Conservation (phyloP, 2,888 invertebrate genomes). For the Acanthacorydalis orientalis region DNA sequence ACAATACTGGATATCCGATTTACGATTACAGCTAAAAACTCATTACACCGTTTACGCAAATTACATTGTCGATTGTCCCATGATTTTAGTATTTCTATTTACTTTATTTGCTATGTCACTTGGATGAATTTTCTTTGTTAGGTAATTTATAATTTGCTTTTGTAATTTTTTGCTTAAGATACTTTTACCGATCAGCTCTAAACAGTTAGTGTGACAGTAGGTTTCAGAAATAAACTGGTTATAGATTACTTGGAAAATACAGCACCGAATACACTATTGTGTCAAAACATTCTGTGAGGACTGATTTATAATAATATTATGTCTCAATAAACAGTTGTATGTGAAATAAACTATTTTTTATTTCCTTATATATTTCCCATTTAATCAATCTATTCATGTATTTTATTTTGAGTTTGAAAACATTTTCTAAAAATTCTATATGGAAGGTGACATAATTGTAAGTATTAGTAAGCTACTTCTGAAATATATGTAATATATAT, state of each 20-base stretch:
- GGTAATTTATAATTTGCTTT: slow-evolving; percentile 2
- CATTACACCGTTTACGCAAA: slow-evolving; percentile 13
- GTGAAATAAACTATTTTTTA: slow-evolving; percentile 23
- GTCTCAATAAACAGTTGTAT: slow-evolving; percentile 50
- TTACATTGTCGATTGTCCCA: not conserved
- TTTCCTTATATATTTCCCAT: no score
- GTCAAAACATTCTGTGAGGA: slow-evolving; percentile 16
- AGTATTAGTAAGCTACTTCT: no score
- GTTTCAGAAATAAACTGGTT: not conserved
- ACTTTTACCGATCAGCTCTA: slow-evolving; percentile 4
- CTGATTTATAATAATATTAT: slow-evolving; percentile 27
- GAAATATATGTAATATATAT: no score
- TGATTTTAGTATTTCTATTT: no score
- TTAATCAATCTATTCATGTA: no score
- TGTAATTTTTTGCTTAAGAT: not conserved
- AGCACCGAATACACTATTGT: not conserved
- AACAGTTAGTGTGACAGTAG: slow-evolving; percentile 6
- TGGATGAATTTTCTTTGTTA: slow-evolving; percentile 1
- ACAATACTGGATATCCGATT: not conserved
- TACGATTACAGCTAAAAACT: slow-evolving; percentile 23
- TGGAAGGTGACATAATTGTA: not conserved
- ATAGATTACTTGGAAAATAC: not conserved
- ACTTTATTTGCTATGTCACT: not conserved
- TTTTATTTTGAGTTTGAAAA: no score
- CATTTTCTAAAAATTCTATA: not conserved